Conservation (phyloP, 2,888 invertebrate species). For the Eucriotettix oculatus region DNA sequence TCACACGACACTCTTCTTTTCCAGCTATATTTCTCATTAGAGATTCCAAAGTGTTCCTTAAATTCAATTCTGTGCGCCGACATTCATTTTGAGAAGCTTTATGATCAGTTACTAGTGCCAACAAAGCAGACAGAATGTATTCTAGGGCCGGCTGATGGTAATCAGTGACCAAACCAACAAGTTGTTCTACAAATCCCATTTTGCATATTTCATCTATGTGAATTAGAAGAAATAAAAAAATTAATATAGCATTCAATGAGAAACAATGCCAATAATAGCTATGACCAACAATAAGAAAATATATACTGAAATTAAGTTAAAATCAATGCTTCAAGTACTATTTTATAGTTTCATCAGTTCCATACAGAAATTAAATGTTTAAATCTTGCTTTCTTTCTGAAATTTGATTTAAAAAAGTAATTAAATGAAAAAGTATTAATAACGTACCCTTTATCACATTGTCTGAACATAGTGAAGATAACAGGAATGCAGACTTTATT, state of each 20-base stretch:
- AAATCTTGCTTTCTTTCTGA: neutral
- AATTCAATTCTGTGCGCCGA: constrained; percentile 25
- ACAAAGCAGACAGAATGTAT: constrained; percentile 31
- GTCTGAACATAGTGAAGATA: constrained; percentile 39
- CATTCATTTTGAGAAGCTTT: constrained; percentile 26
- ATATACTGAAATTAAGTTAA: no score
- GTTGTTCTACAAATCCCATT: constrained; percentile 15
- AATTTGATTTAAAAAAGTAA: neutral
- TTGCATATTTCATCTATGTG: constrained; percentile 13
- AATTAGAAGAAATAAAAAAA: no score
- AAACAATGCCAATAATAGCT: no score
- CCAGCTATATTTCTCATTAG: constrained; percentile 24
- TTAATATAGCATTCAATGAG: no score
- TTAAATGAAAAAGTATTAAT: neutral
- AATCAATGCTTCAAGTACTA: no score
- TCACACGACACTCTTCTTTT: constrained; percentile 27
- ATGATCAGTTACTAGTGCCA: constrained; percentile 28
- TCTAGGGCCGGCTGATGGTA: constrained; percentile 27
- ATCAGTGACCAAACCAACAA: constrained; percentile 12
- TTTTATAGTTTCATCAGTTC: no score
- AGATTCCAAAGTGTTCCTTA: constrained; percentile 24
- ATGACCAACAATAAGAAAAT: no score
- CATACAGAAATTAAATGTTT: no score
- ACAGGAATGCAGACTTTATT: constrained; percentile 57
- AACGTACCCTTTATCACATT: constrained; percentile 16